phyloP scores from a whole-genome alignment of 2,797 vertebrate genomes.

The Megalops cyprinoides region DNA sequence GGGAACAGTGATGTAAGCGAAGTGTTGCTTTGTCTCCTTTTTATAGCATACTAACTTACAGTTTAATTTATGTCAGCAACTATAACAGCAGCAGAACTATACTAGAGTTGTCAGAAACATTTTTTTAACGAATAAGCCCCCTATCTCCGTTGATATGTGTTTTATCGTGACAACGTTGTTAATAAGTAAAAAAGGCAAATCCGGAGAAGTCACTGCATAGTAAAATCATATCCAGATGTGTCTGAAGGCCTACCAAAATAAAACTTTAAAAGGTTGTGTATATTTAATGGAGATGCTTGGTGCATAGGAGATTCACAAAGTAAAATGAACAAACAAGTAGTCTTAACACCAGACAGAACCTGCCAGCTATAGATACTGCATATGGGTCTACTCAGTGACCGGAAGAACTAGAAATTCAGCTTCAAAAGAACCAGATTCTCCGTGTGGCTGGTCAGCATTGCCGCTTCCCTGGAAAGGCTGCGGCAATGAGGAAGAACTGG shows the following conservation, averaged over 20 bases:
- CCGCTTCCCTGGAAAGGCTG: neutral
- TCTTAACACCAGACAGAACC: neutral
- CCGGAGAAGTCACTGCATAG: neutral
- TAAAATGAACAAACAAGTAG: neutral
- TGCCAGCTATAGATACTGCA: neutral
- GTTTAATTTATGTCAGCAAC: neutral
- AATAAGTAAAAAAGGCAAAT: too few relatives aligned
- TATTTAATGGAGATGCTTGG: neutral
- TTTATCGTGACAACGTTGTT: neutral
- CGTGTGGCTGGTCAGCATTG: neutral
- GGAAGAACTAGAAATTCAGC: slow-evolving; percentile 15
- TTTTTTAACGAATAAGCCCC: too few relatives aligned
- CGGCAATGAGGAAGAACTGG: neutral
- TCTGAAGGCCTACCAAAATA: neutral
- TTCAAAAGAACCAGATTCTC: neutral
- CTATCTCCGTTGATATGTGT: neutral
- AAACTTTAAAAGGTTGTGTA: neutral
- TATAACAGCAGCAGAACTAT: too few relatives aligned
- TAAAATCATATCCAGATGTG: neutral
- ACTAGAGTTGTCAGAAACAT: neutral
- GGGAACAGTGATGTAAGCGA: neutral
- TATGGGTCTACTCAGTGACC: neutral
- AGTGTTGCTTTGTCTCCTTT: too few relatives aligned
- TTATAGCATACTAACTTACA: neutral
- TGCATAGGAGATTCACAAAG: neutral